These are phyloP conservation scores for Channallabes apus DNA, from an alignment of 2,797 vertebrate species.

Conservation along the genomic window DNA sequence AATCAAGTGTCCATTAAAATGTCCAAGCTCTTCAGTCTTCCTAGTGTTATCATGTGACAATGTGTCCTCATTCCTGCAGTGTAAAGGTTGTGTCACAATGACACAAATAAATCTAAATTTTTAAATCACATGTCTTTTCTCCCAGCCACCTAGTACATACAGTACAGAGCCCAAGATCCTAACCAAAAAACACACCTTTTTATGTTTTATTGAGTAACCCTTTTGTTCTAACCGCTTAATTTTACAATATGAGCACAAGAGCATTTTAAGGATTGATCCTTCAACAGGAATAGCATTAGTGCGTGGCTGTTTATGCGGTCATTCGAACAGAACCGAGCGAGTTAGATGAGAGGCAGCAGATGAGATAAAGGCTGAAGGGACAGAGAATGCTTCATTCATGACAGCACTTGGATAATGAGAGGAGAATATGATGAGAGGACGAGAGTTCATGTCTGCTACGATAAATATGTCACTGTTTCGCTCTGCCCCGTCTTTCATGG, in stretches of 20 bases:
- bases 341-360: slow-evolving; percentile 73
- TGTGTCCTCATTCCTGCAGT: not conserved
- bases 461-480: slow-evolving; percentile 82
- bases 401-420: slow-evolving; percentile 68
- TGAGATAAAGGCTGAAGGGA: slow-evolving; percentile 66
- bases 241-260: slow-evolving; percentile 29
- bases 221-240: slow-evolving; percentile 27
- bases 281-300: slow-evolving; percentile 28
- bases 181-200: not conserved
- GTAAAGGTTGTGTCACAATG: not conserved
- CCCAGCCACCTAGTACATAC: too few species aligned
- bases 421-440: slow-evolving; percentile 63
- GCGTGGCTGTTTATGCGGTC: slow-evolving; percentile 23
- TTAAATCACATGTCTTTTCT: not conserved
- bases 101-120: not conserved
- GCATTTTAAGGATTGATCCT: slow-evolving; percentile 32
- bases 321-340: slow-evolving; percentile 65
- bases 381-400: slow-evolving; percentile 67
- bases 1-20: not conserved
- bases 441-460: slow-evolving; percentile 69
- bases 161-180: not conserved
- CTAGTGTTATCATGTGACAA: not conserved
- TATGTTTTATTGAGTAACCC: slow-evolving; percentile 24
- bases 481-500: slow-evolving; percentile 69
- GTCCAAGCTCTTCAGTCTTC: not conserved